A percentile compares a stretch with the other conserved stretches of the same genome.
phyloP scores from a whole-genome alignment of 2,888 invertebrate genomes.

The Cheilosia grossa region DNA sequence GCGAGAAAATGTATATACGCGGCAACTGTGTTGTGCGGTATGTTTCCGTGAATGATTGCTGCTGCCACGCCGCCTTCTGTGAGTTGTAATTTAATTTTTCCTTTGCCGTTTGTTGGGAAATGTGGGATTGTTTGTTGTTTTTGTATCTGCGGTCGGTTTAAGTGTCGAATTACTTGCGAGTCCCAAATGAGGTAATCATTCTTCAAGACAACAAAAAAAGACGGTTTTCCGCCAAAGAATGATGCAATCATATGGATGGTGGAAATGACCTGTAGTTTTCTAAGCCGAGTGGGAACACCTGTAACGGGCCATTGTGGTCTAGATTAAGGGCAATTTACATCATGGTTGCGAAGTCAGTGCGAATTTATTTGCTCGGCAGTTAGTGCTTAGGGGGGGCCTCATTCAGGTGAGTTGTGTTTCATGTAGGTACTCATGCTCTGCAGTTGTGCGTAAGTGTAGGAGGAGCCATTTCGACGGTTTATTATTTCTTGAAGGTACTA shows the following conservation, averaged over 20 bases:
- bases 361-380: neutral
- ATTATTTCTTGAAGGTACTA: too few species aligned
- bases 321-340: neutral
- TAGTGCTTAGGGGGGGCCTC: neutral
- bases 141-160: conserved; percentile 27
- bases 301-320: neutral
- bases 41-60: conserved; percentile 53
- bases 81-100: conserved; percentile 58
- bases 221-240: conserved; percentile 7
- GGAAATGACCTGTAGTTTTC: conserved; percentile 15
- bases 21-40: conserved; percentile 32
- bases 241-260: conserved; percentile 46
- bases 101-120: conserved; percentile 2
- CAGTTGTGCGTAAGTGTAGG: too few species aligned
- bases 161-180: conserved; percentile 67
- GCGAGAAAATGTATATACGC: conserved; percentile 15
- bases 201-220: neutral
- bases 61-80: conserved; percentile 44
- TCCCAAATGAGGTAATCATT: conserved; percentile 59
- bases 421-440: too few species aligned
- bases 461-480: too few species aligned
- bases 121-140: conserved; percentile 4
- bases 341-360: neutral
- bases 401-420: neutral
- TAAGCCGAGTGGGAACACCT: conserved; percentile 22